Base-by-base conservation (phyloP, 1,140 invertebrate genomes). In the Trichoplusia ni region DNA sequence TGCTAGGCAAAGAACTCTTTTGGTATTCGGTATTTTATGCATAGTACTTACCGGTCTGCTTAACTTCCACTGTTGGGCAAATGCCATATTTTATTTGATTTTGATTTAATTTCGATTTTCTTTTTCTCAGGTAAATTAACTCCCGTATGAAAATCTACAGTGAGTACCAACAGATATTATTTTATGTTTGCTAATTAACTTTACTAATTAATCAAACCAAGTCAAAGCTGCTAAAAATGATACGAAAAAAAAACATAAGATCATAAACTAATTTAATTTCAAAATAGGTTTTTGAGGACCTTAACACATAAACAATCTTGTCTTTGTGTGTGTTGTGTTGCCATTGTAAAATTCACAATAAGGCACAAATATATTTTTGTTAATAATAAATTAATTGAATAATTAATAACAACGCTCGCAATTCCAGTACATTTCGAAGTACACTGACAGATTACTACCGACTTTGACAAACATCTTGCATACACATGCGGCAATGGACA, bases 111-210 rank as follows among this genome's bases (percentile, higher is more conserved):
- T 27, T 13, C n/a, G n/a, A 21, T 38, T 64, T 44, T 37, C 19
- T 63, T 27, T 44, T 40, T 64, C 54, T n/a, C 61, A 64, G 61
- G 61, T 64, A 64, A 64, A 29, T 64, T 46, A 60, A 60, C 29
- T 60, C 56, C 56, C 29, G 56, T 46, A 47, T 60, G 42, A 21
- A 7, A 44, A 60, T 14, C 40, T 47, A 60, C 56, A 60, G 56
- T 60, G 56, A 60, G 56, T 60, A 60, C 56, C 11, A 23, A 33
- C 18, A 33, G 25, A 29, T 51, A 47, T 53, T 53, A 25, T 46
- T 46, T 29, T 60, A 23, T 60, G 54, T 25, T 56, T 40, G 14
- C 9, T 18, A 2, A 7, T 29, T 14, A 29, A 29, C 6, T 7
- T 47, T 31, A 4, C n/a, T 31, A 11, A 5, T 33, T 33, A 4